Evolutionary conservation across 1,140 invertebrate species (phyloP), one percentile per base, ranked within the genome.

Genomic region (Pogonomyrmex barbatus): DNA sequence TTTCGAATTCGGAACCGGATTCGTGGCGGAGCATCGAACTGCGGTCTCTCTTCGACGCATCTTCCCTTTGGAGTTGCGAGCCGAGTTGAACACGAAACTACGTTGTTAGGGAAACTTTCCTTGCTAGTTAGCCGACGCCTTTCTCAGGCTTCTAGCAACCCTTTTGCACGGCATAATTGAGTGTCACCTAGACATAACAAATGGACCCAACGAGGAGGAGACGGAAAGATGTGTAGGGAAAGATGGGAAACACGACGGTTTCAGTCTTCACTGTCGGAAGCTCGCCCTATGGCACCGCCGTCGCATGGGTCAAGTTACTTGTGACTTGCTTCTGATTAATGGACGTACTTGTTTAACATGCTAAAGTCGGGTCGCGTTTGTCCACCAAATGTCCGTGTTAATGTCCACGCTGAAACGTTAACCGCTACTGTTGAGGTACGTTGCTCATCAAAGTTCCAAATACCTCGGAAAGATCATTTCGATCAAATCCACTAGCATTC

Each of bases 101-200:
- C 77, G 90, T 91, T 91, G 91, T 91, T 91, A 91, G 89, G 52
- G 87, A 91, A 91, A 91, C 84, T 91, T 91, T 90, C 88, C 88
- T 84, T 68, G 82, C 91, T 91, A 91, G 90, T 91, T 91, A 91
- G 89, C 91, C 45, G 83, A 58, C 81, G 90, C 73, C 91, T 87
- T 90, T 91, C 87, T 85, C 86, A 82, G 58, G 78, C 82, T 68
- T 70, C 84, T 91, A 77, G 85, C 88, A 91, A 92, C 86, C 90
- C 92, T 92, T 92, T 92, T 90, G 73, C 91, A 79, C 73, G 84
- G 90, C 91, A 93, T 93, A 93, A 93, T 93, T 93, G 92, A 92
- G 92, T 93, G 92, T 93, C 92, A 93, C 91, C 91, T 90, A 90
- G 91, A 89, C 89, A 91, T 93, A 93, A 93, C 91, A 93, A 93